Evolutionary conservation across 2,797 vertebrate genomes (phyloP).

Genomic region (Melanotaenia boesemani): DNA sequence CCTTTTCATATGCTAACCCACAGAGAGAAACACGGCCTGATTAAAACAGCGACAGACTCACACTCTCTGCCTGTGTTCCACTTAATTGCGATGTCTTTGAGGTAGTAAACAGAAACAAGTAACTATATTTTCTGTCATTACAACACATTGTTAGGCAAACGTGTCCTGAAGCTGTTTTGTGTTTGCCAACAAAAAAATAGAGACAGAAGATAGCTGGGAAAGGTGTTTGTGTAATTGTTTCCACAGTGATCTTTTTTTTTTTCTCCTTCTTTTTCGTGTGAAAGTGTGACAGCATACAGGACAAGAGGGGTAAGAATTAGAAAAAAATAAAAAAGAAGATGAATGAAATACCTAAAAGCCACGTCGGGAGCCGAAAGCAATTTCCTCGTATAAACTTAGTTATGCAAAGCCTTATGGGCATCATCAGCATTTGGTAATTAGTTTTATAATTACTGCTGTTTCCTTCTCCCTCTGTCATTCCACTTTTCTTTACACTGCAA

Average conservation of each 20-base stretch:
- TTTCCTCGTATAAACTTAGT: conserved; percentile 99
- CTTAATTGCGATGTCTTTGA: conserved; percentile 69
- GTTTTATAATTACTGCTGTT: conserved; percentile 94
- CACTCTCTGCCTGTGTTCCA: conserved; percentile 30
- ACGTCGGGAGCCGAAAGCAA: conserved; percentile 90
- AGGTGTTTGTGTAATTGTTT: conserved; percentile 81
- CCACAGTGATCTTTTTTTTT: conserved; percentile 82
- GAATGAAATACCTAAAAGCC: conserved; percentile 50
- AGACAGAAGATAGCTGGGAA: conserved; percentile 3
- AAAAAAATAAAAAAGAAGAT: conserved; percentile 21
- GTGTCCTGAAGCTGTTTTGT: conserved; percentile 76
- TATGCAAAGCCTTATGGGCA: conserved; percentile 99
- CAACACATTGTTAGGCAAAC: conserved; percentile 74
- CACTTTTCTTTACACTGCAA: conserved; percentile 95
- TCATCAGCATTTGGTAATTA: conserved; percentile 99
- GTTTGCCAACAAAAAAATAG: conserved; percentile 50
- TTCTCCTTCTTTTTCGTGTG: conserved; percentile 40
- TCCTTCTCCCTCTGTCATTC: conserved; percentile 94
- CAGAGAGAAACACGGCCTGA: conserved; percentile 39
- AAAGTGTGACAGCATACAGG: conserved; percentile 57
- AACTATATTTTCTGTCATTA: conserved; percentile 72
- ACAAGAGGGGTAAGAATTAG: conserved; percentile 21
- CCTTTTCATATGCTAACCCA: conserved; percentile 37
- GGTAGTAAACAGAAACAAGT: conserved; percentile 68
- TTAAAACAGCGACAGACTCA: conserved; percentile 34